Conservation (phyloP, 1,140 invertebrate genomes). For the Zaprionus inermis region DNA sequence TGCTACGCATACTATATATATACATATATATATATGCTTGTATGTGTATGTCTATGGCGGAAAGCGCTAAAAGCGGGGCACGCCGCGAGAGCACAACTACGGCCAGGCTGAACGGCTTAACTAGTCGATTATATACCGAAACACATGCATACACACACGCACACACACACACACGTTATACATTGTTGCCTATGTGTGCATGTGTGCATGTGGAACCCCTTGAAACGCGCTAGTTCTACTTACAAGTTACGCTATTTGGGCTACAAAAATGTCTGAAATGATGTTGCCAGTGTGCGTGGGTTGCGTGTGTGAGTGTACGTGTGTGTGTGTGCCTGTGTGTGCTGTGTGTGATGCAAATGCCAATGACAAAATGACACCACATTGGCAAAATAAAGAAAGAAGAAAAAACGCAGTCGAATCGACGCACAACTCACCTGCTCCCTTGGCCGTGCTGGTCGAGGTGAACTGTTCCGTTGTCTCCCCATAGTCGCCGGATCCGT, state of each 20-base stretch:
- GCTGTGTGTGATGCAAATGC: conserved; percentile 75
- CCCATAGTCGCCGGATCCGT: conserved; percentile 89
- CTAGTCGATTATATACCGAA: background rate
- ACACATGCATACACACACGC: background rate
- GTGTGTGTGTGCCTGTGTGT: conserved; percentile 30
- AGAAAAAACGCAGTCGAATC: conserved; percentile 2
- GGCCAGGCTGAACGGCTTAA: conserved; percentile 8
- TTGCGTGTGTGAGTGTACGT: conserved; percentile 24
- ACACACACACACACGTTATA: conserved; percentile 39
- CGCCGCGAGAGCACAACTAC: conserved; percentile 19
- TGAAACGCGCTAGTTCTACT: conserved; percentile 44
- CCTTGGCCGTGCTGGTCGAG: conserved; percentile 86
- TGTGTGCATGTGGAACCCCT: conserved; percentile 35
- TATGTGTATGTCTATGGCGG: background rate
- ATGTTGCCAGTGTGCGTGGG: conserved; percentile 50
- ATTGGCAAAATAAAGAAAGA: conserved; percentile 38
- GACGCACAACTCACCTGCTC: conserved; percentile 84
- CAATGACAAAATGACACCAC: conserved; percentile 76
- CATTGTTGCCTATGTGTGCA: conserved; percentile 19
- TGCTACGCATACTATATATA: background rate
- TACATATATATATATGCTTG: conserved; percentile 10
- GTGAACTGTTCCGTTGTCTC: conserved; percentile 87
- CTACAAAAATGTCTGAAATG: conserved; percentile 60
- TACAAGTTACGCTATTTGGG: conserved; percentile 33
- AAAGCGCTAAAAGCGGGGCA: conserved; percentile 34